Evolutionary conservation across 64 coral and sea anemone species (phyloP).

Genomic region (Montipora cactus): DNA sequence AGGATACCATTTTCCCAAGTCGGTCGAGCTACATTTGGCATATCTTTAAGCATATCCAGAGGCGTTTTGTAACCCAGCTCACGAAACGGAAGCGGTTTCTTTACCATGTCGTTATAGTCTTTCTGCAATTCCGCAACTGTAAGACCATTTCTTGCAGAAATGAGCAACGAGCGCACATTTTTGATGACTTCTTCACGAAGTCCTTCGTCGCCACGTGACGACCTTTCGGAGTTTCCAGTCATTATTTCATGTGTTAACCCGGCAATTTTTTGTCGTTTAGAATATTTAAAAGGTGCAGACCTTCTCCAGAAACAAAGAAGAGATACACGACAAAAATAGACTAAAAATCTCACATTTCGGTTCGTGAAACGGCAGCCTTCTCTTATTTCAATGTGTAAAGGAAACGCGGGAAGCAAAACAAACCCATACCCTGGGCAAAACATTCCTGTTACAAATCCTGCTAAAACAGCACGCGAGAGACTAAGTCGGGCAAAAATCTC

Average conservation of each 20-base stretch:
- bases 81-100: conserved; percentile 87
- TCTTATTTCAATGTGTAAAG: no score
- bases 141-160: conserved; percentile 90
- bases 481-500: background rate
- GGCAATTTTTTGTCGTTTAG: background rate
- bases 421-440: background rate
- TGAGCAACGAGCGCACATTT: conserved; percentile 84
- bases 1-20: conserved; percentile 72
- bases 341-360: background rate
- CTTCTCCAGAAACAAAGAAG: background rate
- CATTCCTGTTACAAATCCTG: no score
- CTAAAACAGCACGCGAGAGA: background rate
- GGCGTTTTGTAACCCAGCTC: conserved; percentile 79
- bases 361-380: background rate
- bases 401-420: conserved; percentile 29
- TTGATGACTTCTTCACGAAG: conserved; percentile 67
- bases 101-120: conserved; percentile 86
- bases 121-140: conserved; percentile 90
- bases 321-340: background rate
- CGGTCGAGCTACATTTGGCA: conserved; percentile 85
- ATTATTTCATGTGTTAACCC: background rate
- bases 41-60: conserved; percentile 86
- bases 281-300: background rate
- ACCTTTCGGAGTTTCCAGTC: conserved; percentile 1
- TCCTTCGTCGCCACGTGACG: conserved; percentile 31